Percentiles rank a stretch among this genome's conserved stretches.
phyloP scores from a whole-genome alignment of 92 coral and sea anemone genomes.

The Palythoa grandiflora region DNA sequence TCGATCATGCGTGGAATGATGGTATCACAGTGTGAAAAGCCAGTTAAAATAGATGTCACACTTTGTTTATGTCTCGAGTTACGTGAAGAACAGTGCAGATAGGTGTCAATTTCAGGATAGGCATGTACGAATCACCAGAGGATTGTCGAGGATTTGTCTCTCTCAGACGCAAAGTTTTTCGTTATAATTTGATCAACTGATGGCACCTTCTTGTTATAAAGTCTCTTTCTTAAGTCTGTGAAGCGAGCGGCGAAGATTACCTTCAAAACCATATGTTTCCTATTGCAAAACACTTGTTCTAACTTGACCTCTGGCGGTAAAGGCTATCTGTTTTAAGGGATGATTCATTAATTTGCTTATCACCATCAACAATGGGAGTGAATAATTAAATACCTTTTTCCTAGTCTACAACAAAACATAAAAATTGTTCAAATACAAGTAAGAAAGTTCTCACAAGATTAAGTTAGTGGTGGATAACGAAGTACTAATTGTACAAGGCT shows the following conservation, averaged over 20 bases:
- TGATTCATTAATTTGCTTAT: constrained; percentile 38
- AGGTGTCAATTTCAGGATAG: constrained; percentile 39
- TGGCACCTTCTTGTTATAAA: not conserved
- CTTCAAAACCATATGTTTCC: constrained; percentile 9
- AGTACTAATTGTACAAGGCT: too few species aligned
- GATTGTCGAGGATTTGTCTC: not conserved
- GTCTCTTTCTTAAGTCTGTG: not conserved
- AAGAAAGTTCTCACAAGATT: too few species aligned
- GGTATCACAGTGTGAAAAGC: constrained; percentile 15
- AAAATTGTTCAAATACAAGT: not conserved
- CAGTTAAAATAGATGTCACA: constrained; percentile 23
- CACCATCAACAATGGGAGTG: not conserved
- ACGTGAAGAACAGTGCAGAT: not conserved
- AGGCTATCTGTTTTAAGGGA: constrained; percentile 13
- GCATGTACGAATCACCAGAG: not conserved
- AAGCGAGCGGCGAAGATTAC: not conserved
- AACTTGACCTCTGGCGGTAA: constrained; percentile 9
- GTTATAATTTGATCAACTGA: not conserved
- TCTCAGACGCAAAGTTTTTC: not conserved
- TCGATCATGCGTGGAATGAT: constrained; percentile 34
- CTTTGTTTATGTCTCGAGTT: constrained; percentile 30
- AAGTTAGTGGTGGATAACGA: too few species aligned
- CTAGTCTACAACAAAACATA: not conserved
- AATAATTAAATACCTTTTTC: not conserved
- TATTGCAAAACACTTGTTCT: not conserved